A percentile compares a stretch with the other conserved stretches of the same genome.
Conservation (phyloP, 1,140 invertebrate genomes). For the Mamestra configurata region DNA sequence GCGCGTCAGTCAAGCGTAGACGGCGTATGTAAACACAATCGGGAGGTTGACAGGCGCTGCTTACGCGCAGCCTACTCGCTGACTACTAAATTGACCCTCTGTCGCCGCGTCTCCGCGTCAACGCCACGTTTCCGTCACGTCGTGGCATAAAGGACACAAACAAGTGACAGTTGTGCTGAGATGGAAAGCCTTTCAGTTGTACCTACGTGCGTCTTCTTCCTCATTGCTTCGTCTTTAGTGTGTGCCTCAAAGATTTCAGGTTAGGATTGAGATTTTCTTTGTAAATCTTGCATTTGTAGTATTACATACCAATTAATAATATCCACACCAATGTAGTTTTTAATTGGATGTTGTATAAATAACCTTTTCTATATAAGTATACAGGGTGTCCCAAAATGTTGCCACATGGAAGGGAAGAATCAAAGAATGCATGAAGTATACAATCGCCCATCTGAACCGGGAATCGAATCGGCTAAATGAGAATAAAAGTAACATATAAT, state of each 20-base stretch:
- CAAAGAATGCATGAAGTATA: no score
- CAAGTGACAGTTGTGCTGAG: constrained; percentile 25
- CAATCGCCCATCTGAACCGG: no score
- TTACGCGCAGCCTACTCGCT: constrained; percentile 12
- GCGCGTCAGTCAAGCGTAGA: constrained; percentile 23
- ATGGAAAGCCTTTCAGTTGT: constrained; percentile 43
- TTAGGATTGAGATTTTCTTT: background rate
- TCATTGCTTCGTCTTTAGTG: background rate
- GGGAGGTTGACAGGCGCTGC: constrained; percentile 29
- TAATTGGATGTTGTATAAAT: no score
- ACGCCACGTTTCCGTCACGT: constrained; percentile 21
- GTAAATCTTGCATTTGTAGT: no score
- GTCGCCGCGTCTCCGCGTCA: constrained; percentile 19
- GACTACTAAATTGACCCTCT: constrained; percentile 41
- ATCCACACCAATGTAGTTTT: no score
- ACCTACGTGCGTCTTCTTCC: constrained; percentile 16
- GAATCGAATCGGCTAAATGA: no score
- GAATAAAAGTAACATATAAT: no score
- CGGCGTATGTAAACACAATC: constrained; percentile 44
- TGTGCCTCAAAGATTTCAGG: background rate
- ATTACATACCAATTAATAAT: no score
- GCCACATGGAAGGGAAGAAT: no score
- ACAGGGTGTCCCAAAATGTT: no score
- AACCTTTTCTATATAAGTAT: no score
- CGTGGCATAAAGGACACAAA: constrained; percentile 40